These are phyloP conservation scores for Saccostrea glomerata DNA, from an alignment of 1,140 invertebrate species.

Conservation along the genomic window DNA sequence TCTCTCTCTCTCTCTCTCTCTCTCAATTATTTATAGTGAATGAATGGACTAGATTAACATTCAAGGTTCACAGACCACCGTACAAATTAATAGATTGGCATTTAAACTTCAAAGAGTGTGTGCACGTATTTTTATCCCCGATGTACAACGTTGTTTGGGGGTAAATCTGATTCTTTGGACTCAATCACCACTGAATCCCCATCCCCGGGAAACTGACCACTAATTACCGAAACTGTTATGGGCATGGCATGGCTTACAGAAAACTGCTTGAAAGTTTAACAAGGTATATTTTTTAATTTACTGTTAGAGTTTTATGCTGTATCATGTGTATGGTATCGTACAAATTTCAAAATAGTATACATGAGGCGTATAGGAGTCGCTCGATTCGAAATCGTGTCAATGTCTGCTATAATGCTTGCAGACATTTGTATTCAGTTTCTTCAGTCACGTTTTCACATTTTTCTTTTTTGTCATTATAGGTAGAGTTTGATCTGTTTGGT, in stretches of 20 bases:
- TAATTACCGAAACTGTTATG: background rate
- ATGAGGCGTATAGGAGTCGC: no score
- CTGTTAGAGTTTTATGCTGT: no score
- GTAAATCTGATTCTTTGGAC: background rate
- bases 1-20: background rate
- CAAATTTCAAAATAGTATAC: no score
- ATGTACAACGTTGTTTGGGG: background rate
- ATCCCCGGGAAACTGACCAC: background rate
- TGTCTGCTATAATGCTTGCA: no score
- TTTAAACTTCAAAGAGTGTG: background rate
- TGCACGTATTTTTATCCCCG: background rate
- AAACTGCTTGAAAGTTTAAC: background rate
- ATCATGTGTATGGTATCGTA: no score
- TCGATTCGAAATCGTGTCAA: no score
- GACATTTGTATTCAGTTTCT: no score
- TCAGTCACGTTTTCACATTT: background rate
- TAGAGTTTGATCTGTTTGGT: background rate
- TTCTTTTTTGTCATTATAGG: background rate
- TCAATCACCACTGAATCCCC: background rate
- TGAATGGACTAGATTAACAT: background rate
- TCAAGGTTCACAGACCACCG: background rate
- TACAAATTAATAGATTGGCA: constrained; percentile 10
- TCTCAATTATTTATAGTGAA: background rate
- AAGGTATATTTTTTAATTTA: background rate
- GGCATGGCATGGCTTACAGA: constrained; percentile 20